Evolutionary conservation across 2,888 invertebrate species (phyloP), one percentile per base, ranked within the genome.

Genomic region (Diadromus collaris): DNA sequence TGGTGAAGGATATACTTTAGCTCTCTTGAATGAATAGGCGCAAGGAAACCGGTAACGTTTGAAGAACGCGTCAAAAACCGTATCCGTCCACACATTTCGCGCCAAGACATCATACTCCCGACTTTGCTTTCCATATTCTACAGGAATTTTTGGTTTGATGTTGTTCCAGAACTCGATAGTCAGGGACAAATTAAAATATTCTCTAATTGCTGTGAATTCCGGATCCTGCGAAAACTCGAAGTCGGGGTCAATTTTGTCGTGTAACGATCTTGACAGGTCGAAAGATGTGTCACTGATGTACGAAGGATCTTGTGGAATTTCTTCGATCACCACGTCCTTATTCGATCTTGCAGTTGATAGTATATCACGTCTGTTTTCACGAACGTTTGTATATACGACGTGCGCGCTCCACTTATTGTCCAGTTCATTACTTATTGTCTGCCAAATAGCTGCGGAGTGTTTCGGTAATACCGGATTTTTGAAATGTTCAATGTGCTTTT

Each of bases 1-100:
- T 0, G 58, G 27, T 4, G 60, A 56, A 10, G 51, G 41, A n/a
- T 58, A 58, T 21, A 81, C 69, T 61, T 78, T 77, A 10, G 75
- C 72, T 34, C 65, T 46, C 27, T 79, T 61, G 32, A 70, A 69
- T 2, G 65, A 54, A 64, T 60, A 79, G 10, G 73, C 73, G 56
- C 81, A 81, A n/a, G 78, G 78, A 1, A 79, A 64, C 13, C 61
- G 41, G 46, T 71, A 72, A 27, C 71, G 64, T 9, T 44, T 48
- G 60, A 34, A 68, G 16, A 81, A 76, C 6, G 68, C 63, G 19
- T 60, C 41, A 16, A 72, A 67, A 13, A 78, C 63, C 6, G 72
- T 61, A 58, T 76, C 67, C 3, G 81, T 78, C 81, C 81, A 81
- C 38, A 56, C 69, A 27, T 38, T 56, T 46, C 46, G 65, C 19